Conservation (phyloP, 2,797 vertebrate genomes). For the Tinamus major region DNA sequence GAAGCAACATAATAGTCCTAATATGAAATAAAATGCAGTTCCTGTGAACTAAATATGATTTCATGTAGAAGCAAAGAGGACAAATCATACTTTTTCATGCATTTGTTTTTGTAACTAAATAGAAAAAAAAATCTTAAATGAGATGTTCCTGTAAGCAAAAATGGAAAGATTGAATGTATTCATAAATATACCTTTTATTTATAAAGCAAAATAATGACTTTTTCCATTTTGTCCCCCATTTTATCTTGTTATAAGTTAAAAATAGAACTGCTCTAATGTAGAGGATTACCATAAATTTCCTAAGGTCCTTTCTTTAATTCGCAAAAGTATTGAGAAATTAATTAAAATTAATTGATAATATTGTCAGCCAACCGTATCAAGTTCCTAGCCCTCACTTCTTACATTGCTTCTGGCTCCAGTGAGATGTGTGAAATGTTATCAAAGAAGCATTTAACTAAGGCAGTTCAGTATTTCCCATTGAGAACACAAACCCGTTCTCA, state of each 20-base stretch:
- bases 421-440: conserved; percentile 18
- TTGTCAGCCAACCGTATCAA: not conserved
- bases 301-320: conserved; percentile 7
- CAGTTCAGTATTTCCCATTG: conserved; percentile 28
- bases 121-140: not conserved
- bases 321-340: not conserved
- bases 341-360: conserved; percentile 44
- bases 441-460: not conserved
- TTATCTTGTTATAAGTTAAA: not conserved
- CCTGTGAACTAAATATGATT: not conserved
- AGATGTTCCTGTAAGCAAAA: not conserved
- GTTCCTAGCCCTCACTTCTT: not conserved
- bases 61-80: not conserved
- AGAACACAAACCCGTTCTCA: conserved; percentile 21
- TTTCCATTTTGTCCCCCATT: not conserved
- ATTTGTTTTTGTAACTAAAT: not conserved
- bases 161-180: not conserved
- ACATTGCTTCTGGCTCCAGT: conserved; percentile 2
- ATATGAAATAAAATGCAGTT: not conserved
- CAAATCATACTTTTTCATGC: not conserved
- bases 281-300: conserved; percentile 33
- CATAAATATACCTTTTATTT: not conserved
- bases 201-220: not conserved
- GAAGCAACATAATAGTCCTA: not conserved
- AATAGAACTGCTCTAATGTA: not conserved